Base-by-base conservation (phyloP, 2,888 invertebrate genomes). In the Tillus elongatus region DNA sequence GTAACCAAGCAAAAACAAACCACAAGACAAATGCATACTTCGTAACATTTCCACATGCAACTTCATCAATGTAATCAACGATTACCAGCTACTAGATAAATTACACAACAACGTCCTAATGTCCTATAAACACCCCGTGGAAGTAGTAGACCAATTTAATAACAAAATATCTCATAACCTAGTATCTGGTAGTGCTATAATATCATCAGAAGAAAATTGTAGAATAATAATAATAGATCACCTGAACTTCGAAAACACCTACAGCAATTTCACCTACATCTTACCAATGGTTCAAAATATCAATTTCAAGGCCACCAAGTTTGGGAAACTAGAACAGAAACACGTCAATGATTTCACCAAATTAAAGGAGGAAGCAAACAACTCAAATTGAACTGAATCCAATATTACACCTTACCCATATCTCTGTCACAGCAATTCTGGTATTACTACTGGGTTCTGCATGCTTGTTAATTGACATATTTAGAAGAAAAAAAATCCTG, bases 121-220 rank as follows among this genome's bases (percentile, higher is more conserved):
- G 10, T 29, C 11, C 30, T n/a, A 10, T 29, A 29, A 11, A 11
- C 4, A 11, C 6, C 30, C 30, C 9, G 6, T 29, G 11, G 30
- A 29, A 8, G 30, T 29, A n/a, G 11, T 29, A n/a, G 30, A 29
- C 4, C 8, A 29, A 29, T 29, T 6, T 29, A 29, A 29, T 6
- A 10, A 29, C 10, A 29, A 29, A 29, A 8, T 29, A 29, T 8
- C 4, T 29, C 11, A 29, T 29, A 11, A 8, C 6, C 6, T 6
- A n/a, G 11, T 29, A 8, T n/a, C 8, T 8, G 30, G 11, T 6
- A 29, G 10, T 11, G 8, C 6, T 6, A 8, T 29, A 6, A 29
- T 29, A 29, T 29, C 8, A 8, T 29, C 30, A 6, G 30, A 29
- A 11, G 10, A 29, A 6, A 29, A 29, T 29, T 29, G 30, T 29